A percentile compares a stretch with the other conserved stretches of the same genome.
Conservation (phyloP, 2,113 vertebrate genomes). For the Ageneiosus marmoratus region DNA sequence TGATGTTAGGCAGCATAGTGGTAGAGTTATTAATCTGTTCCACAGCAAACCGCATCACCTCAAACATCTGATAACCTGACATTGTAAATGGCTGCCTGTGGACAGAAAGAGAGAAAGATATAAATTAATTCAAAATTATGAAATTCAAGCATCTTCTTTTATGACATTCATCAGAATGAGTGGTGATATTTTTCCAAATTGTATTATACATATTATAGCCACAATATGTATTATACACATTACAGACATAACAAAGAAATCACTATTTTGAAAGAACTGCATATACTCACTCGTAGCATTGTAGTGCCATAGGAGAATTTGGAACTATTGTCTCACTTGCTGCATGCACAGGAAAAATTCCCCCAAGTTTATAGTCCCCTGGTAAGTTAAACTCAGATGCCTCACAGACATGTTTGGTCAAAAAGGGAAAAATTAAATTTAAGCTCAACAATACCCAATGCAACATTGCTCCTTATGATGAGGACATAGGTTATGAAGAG, state of each 20-base stretch:
- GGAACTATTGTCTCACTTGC: background rate
- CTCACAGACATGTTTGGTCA: background rate
- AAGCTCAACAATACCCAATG: background rate
- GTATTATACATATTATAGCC: background rate
- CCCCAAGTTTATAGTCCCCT: conserved; percentile 68
- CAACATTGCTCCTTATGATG: conserved; percentile 1
- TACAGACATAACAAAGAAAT: background rate
- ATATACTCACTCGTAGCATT: conserved; percentile 64
- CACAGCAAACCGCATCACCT: conserved; percentile 77
- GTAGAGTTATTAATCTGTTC: conserved; percentile 84
- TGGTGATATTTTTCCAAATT: too few relatives aligned
- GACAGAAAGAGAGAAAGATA: background rate
- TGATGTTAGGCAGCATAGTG: conserved; percentile 74
- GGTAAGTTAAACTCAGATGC: conserved; percentile 61
- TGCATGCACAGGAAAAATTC: conserved; percentile 64
- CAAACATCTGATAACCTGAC: conserved; percentile 70
- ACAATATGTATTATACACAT: background rate
- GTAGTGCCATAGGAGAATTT: conserved; percentile 54
- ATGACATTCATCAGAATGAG: background rate
- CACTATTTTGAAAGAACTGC: background rate
- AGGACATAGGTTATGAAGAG: background rate
- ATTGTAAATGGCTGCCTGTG: conserved; percentile 58
- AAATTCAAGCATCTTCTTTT: background rate
- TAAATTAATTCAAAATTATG: background rate
- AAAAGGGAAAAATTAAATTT: background rate